These are phyloP conservation scores for Acronicta alni DNA, from an alignment of 2,888 invertebrate genomes.

Conservation along the genomic window DNA sequence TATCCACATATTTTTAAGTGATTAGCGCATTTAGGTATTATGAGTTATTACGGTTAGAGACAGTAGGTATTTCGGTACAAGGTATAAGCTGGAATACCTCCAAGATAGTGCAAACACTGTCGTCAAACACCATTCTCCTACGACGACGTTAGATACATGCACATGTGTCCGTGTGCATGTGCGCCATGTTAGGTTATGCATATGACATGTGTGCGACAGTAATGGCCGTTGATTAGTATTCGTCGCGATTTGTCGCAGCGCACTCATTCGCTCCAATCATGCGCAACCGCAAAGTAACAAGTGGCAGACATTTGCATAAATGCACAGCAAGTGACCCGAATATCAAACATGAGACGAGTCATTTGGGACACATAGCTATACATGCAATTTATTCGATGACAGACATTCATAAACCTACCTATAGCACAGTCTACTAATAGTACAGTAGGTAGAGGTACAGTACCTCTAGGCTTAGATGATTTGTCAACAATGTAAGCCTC, in stretches of 20 bases:
- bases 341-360: neutral
- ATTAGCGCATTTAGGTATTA: no score
- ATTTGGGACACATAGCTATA: neutral
- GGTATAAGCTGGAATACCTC: slow-evolving; percentile 5
- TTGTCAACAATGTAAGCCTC: neutral
- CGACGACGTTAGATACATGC: no score
- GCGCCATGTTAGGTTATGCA: neutral
- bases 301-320: slow-evolving; percentile 32
- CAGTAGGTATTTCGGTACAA: slow-evolving; percentile 1
- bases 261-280: slow-evolving; percentile 45
- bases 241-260: slow-evolving; percentile 34
- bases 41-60: neutral
- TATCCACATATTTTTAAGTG: no score
- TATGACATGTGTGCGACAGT: slow-evolving; percentile 16
- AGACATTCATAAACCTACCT: neutral
- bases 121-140: slow-evolving; percentile 1
- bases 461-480: neutral
- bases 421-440: no score
- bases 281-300: slow-evolving; percentile 14
- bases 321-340: slow-evolving; percentile 10
- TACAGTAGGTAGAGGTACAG: no score
- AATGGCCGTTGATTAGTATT: slow-evolving; percentile 52
- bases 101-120: slow-evolving; percentile 10
- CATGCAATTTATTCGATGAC: neutral
- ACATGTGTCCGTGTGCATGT: no score